phyloP scores from a whole-genome alignment of 1,140 invertebrate genomes.

The Chymomyza costata region DNA sequence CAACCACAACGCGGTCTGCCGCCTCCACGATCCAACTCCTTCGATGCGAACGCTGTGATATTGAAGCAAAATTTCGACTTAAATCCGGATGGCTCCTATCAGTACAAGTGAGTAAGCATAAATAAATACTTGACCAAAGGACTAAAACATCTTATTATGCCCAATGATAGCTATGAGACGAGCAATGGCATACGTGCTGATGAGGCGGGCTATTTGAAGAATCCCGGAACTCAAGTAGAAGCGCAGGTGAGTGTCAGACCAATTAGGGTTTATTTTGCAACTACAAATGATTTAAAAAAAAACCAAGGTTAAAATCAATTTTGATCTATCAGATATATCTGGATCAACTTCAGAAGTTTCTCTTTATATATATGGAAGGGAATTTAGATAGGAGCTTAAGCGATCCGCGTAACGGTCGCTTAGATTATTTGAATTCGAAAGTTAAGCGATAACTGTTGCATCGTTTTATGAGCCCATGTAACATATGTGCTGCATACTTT shows the following conservation, averaged over 20 bases:
- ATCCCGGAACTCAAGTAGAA: constrained; percentile 76
- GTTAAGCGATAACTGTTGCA: too few relatives aligned
- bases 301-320: too few relatives aligned
- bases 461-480: constrained; percentile 6
- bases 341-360: too few relatives aligned
- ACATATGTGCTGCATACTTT: constrained; percentile 11
- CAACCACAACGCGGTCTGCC: constrained; percentile 66
- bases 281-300: background rate
- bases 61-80: constrained; percentile 75
- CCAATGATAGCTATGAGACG: constrained; percentile 78
- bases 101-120: constrained; percentile 66
- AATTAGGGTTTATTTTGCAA: too few relatives aligned
- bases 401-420: too few relatives aligned
- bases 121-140: background rate
- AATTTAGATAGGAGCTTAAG: too few relatives aligned
- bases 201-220: constrained; percentile 79
- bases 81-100: constrained; percentile 76
- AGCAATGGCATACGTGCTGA: constrained; percentile 80
- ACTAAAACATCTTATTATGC: constrained; percentile 13
- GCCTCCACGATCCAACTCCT: constrained; percentile 44
- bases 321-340: too few relatives aligned
- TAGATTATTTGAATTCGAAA: too few relatives aligned
- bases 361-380: too few relatives aligned
- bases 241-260: constrained; percentile 76
- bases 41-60: constrained; percentile 74